Evolutionary conservation across 2,888 invertebrate species (phyloP).

Genomic region (Ischnus inquisitorius): DNA sequence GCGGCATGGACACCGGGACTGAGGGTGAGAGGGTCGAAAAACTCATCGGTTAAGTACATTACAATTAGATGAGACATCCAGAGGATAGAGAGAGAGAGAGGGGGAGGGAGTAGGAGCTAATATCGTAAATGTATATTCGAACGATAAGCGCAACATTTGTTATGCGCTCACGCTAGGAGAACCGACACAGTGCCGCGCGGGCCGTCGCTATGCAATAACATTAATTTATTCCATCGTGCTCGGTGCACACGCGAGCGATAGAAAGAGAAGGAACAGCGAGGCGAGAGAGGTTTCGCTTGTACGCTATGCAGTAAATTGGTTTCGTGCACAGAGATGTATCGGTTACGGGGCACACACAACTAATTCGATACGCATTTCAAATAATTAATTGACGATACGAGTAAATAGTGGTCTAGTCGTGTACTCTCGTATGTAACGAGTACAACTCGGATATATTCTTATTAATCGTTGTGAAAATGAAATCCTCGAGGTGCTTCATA

Average conservation of each 20-base stretch:
- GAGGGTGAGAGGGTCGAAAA: constrained; percentile 55
- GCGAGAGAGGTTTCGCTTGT: constrained; percentile 34
- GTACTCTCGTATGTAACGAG: constrained; percentile 47
- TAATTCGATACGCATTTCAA: constrained; percentile 81
- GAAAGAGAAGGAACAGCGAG: constrained; percentile 60
- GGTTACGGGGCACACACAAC: constrained; percentile 78
- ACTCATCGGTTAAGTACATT: constrained; percentile 65
- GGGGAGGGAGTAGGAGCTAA: constrained; percentile 61
- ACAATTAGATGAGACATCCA: constrained; percentile 64
- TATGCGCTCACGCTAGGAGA: constrained; percentile 78
- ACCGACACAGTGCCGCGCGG: constrained; percentile 71
- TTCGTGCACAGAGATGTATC: constrained; percentile 81
- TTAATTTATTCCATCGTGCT: constrained; percentile 82
- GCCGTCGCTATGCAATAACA: constrained; percentile 74
- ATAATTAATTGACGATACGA: constrained; percentile 82
- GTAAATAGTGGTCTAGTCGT: constrained; percentile 71
- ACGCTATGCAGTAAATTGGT: constrained; percentile 79
- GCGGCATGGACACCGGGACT: constrained; percentile 15
- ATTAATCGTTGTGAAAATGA: constrained; percentile 68
- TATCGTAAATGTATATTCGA: constrained; percentile 77
- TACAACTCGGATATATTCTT: constrained; percentile 64
- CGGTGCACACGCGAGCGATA: constrained; percentile 67
- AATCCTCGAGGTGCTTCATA: constrained; percentile 63
- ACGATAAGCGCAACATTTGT: constrained; percentile 81
- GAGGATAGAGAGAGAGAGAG: constrained; percentile 33